These are phyloP conservation scores for Drosophila seclusa DNA, from an alignment of 2,888 invertebrate species.

Conservation along the genomic window DNA sequence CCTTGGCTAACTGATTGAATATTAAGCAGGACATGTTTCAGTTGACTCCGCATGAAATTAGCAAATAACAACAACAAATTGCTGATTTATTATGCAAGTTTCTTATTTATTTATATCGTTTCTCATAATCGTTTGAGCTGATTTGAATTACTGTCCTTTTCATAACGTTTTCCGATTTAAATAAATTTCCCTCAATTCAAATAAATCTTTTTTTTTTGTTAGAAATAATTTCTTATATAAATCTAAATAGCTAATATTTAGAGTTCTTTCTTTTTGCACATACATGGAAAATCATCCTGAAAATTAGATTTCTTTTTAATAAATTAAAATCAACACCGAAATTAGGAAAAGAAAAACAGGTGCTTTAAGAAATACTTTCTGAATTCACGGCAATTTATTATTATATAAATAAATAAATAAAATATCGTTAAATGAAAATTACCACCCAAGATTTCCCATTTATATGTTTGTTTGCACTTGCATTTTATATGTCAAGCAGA, in stretches of 20 bases:
- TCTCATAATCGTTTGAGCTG: background rate
- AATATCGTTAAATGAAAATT: background rate
- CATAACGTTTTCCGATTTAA: background rate
- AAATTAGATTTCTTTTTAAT: background rate
- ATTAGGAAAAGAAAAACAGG: background rate
- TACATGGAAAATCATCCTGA: background rate
- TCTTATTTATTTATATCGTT: background rate
- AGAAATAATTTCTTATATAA: too few relatives aligned
- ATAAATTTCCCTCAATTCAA: background rate
- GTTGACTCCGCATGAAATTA: background rate
- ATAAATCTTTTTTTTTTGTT: too few relatives aligned
- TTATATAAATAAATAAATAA: too few relatives aligned
- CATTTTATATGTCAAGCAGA: background rate
- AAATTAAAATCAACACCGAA: background rate
- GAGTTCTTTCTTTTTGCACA: background rate
- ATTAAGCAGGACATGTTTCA: conserved; percentile 12
- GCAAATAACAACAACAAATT: background rate
- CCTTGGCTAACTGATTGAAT: conserved; percentile 23
- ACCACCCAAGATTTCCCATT: background rate
- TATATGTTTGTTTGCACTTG: conserved; percentile 1
- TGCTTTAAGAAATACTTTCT: background rate
- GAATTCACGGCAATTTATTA: background rate
- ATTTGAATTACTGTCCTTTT: background rate
- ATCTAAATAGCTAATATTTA: background rate
- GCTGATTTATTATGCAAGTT: background rate